Evolutionary conservation across 2,797 vertebrate species (phyloP), one percentile per base, ranked within the genome.

Genomic region (Crypturellus tataupa): DNA sequence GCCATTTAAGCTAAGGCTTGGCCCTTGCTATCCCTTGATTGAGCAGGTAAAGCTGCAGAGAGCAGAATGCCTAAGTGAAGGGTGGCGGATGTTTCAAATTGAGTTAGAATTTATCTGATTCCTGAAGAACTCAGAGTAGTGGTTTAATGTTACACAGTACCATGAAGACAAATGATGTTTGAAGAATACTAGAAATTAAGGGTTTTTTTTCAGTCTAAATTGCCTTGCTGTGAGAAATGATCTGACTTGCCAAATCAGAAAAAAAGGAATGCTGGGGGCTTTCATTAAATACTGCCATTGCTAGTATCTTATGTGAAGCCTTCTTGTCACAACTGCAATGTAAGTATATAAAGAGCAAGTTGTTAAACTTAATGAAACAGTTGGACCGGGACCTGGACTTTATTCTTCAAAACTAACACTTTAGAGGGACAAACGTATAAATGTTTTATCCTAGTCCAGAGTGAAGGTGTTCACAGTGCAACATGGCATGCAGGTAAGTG

Each of bases 231-330:
- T 60, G 64, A 86, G 64, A 92, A 96, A 93, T 87, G 1, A 90
- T 71, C 68, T 88, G 82, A 87, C 91, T 88, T 88, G 56, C 58
- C 94, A 71, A 94, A 93, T 64, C 5, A 76, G 86, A 92, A 83
- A 35, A 78, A 91, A 84, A 37, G 23, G 42, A 84, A 62, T 75
- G 71, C 83, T 75, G 58, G 47, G 62, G 77, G 60, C 75, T 86
- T 20, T 84, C 70, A 87, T 78, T 89, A 89, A 85, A 59, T 82
- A 73, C 25, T 77, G 33, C 3, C 1, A 23, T 93, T 86, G 71
- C 53, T 91, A 39, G 58, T 53, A 33, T 71, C 56, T 93, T 70
- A 65, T 70, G 62, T 55, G 49, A 84, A 81, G 44, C 56, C 37
- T 79, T 95, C 94, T 89, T 91, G 80, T 96, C 73, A 90, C 2